Percentiles rank a stretch among this genome's conserved stretches.
Conservation (phyloP, 1,140 invertebrate genomes). For the Vollenhovia emeryi region DNA sequence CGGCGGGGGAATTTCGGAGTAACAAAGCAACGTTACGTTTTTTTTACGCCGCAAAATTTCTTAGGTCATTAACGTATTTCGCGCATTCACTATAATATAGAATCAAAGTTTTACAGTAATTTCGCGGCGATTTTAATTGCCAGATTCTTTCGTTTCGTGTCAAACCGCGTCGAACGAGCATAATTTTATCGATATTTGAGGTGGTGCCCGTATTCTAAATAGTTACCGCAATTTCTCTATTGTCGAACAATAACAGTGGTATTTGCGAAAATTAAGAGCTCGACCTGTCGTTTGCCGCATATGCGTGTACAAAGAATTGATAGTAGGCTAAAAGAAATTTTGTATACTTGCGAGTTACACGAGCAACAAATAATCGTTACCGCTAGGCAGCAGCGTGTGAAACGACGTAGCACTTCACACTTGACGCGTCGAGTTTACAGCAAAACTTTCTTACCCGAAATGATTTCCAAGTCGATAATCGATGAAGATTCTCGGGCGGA, state of each 20-base stretch:
- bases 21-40: conserved; percentile 10
- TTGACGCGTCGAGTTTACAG: conserved; percentile 57
- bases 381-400: background rate
- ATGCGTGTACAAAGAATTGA: background rate
- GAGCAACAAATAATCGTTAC: conserved; percentile 24
- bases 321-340: background rate
- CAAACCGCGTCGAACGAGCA: too few species aligned
- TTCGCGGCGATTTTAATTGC: too few species aligned
- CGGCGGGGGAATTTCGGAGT: conserved; percentile 23
- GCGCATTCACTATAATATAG: background rate
- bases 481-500: conserved; percentile 66
- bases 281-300: background rate
- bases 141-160: too few species aligned
- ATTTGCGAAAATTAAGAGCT: conserved; percentile 3
- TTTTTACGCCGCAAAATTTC: conserved; percentile 6
- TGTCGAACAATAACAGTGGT: background rate
- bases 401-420: conserved; percentile 54
- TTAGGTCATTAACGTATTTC: conserved; percentile 1
- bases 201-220: too few species aligned
- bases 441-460: conserved; percentile 62
- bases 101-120: background rate
- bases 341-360: background rate
- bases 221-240: background rate
- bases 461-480: conserved; percentile 72
- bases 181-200: too few species aligned